phyloP scores from a whole-genome alignment of 2,113 vertebrate genomes.

The Callionymus lyra region DNA sequence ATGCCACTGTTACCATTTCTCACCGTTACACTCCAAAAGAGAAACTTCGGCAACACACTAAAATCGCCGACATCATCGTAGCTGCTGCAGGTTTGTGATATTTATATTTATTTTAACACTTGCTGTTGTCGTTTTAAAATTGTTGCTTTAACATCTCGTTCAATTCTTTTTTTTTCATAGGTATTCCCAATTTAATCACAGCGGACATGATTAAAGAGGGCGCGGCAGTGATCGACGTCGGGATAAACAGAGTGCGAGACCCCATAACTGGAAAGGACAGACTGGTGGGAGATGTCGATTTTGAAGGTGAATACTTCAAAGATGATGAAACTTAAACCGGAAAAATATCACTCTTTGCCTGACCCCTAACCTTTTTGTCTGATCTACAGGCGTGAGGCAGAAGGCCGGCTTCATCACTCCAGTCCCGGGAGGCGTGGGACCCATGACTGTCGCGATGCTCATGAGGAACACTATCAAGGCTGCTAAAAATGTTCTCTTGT shows the following conservation, averaged over 20 bases:
- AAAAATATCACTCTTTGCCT: neutral
- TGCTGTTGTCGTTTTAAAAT: neutral
- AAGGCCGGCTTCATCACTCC: slow-evolving; percentile 94
- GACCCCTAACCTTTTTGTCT: slow-evolving; percentile 1
- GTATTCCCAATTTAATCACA: slow-evolving; percentile 94
- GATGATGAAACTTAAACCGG: neutral
- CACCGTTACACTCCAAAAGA: slow-evolving; percentile 96
- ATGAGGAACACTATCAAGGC: slow-evolving; percentile 98
- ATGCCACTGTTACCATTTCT: slow-evolving; percentile 93
- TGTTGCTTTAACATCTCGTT: neutral
- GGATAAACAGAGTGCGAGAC: slow-evolving; percentile 86
- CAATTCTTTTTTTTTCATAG: slow-evolving; percentile 44
- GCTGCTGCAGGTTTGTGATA: slow-evolving; percentile 81
- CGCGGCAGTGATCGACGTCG: slow-evolving; percentile 88
- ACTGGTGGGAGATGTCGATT: slow-evolving; percentile 94
- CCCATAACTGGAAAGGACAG: slow-evolving; percentile 76
- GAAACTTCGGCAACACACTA: slow-evolving; percentile 84
- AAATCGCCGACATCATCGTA: slow-evolving; percentile 86
- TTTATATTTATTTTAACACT: neutral
- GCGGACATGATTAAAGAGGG: slow-evolving; percentile 97
- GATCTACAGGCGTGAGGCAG: slow-evolving; percentile 74
- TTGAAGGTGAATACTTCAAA: slow-evolving; percentile 73
- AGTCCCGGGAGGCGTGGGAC: slow-evolving; percentile 90
- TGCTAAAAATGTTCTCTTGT: slow-evolving; percentile 80
- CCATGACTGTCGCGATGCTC: slow-evolving; percentile 97